Conservation (phyloP, 2,113 vertebrate genomes). For the Naja naja region DNA sequence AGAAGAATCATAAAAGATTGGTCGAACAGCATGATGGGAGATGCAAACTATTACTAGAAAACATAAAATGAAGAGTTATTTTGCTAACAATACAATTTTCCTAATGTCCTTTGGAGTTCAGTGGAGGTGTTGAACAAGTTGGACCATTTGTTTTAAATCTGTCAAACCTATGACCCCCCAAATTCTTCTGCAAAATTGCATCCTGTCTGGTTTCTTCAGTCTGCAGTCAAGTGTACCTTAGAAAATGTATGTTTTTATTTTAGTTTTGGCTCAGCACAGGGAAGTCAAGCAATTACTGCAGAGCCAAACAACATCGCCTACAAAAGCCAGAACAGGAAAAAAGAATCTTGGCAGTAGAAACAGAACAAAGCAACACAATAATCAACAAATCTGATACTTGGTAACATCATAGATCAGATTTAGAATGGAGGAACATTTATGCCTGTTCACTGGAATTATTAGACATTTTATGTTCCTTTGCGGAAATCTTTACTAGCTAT, state of each 20-base stretch:
- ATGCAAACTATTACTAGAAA: background rate
- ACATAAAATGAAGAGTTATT: background rate
- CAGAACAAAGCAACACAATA: background rate
- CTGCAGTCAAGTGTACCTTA: background rate
- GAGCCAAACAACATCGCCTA: background rate
- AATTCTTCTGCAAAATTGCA: background rate
- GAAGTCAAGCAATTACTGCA: background rate
- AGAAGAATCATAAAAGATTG: background rate
- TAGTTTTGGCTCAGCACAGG: background rate
- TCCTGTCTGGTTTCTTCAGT: background rate
- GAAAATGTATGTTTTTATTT: constrained; percentile 3
- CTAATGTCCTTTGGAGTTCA: background rate
- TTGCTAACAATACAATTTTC: background rate
- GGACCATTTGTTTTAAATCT: background rate
- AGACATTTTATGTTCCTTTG: background rate
- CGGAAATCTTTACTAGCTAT: background rate
- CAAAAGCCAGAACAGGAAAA: constrained; percentile 11
- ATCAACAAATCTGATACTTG: background rate
- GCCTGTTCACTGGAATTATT: background rate
- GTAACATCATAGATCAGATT: background rate
- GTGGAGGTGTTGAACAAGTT: background rate
- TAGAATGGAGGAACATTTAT: background rate
- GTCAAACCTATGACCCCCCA: background rate
- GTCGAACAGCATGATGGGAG: background rate
- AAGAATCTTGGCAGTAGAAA: background rate